Conservation (phyloP, 2,888 invertebrate species). For the Perizoma flavofasciatum region DNA sequence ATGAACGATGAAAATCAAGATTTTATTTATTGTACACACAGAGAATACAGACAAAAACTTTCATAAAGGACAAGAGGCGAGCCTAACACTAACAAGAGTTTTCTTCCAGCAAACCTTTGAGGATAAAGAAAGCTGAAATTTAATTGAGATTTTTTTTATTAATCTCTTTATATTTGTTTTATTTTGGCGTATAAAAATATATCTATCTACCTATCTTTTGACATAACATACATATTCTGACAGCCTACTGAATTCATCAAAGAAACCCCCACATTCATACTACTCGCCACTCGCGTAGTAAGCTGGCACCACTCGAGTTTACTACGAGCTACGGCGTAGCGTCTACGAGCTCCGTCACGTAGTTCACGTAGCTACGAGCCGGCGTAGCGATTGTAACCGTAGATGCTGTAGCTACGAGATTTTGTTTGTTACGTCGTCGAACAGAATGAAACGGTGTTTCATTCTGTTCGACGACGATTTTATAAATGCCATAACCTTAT, state of each 20-base stretch:
- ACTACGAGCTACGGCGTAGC: constrained; percentile 65
- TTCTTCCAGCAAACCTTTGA: background rate
- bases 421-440: no score
- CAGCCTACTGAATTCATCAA: background rate
- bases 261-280: background rate
- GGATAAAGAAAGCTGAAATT: background rate
- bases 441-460: no score
- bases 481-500: no score
- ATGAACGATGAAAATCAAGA: no score
- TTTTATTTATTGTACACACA: no score
- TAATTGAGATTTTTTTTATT: background rate
- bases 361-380: constrained; percentile 64
- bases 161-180: no score
- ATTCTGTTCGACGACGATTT: no score
- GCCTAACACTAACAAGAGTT: no score
- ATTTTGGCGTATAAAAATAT: no score
- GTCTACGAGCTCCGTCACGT: constrained; percentile 62
- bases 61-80: background rate
- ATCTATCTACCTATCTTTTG: background rate
- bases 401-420: background rate
- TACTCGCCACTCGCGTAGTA: constrained; percentile 17
- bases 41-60: no score
- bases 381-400: constrained; percentile 44
- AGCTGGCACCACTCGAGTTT: constrained; percentile 40
- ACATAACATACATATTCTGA: no score